Evolutionary conservation across 2,113 vertebrate genomes (phyloP).

Genomic region (Alligator mississippiensis): DNA sequence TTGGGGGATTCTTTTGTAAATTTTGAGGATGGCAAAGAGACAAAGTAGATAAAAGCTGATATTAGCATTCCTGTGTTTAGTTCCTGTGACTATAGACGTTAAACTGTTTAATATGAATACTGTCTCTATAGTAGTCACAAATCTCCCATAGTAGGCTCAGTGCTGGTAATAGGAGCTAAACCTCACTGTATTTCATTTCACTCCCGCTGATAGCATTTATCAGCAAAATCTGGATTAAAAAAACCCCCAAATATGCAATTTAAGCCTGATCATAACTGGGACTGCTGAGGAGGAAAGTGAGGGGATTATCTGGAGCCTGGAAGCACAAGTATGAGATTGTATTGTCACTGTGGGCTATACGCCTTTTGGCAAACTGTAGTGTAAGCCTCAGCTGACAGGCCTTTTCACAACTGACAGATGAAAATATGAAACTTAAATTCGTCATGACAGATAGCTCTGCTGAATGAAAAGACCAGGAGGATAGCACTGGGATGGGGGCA

Average conservation of each 20-base stretch:
- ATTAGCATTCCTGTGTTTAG: constrained; percentile 66
- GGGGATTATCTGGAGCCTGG: constrained; percentile 90
- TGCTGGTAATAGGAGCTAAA: constrained; percentile 86
- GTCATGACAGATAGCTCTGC: constrained; percentile 93
- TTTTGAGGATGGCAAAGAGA: constrained; percentile 4
- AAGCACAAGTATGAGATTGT: constrained; percentile 92
- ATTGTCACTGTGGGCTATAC: constrained; percentile 89
- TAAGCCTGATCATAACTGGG: constrained; percentile 94
- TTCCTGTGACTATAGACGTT: constrained; percentile 73
- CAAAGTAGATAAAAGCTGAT: constrained; percentile 56
- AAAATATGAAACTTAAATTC: constrained; percentile 99
- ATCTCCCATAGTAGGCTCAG: constrained; percentile 62
- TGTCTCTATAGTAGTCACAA: constrained; percentile 62
- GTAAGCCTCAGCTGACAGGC: constrained; percentile 96
- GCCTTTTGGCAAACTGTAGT: constrained; percentile 92
- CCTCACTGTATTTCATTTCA: constrained; percentile 94
- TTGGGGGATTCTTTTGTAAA: background rate
- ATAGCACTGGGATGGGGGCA: background rate
- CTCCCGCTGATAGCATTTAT: constrained; percentile 98
- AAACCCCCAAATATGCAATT: constrained; percentile 93
- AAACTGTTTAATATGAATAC: constrained; percentile 71
- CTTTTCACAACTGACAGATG: constrained; percentile 94
- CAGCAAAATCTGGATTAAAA: constrained; percentile 96
- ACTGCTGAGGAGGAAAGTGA: constrained; percentile 86
- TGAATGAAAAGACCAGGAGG: constrained; percentile 84